Conservation (phyloP, 2,113 vertebrate species). For the Mionectes macconnelli region DNA sequence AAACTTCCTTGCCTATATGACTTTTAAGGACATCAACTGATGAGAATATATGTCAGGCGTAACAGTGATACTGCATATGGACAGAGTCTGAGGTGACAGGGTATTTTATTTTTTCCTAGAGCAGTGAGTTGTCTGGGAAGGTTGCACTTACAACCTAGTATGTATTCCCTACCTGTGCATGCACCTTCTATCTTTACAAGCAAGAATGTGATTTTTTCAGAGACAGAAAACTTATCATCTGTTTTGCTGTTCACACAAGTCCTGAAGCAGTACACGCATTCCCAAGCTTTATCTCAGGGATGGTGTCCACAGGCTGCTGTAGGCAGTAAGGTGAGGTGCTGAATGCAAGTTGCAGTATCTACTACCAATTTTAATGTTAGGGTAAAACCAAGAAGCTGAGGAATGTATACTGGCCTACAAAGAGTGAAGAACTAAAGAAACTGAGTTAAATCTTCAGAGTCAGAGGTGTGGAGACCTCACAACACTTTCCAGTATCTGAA, state of each 20-base stretch:
- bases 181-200: neutral
- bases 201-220: neutral
- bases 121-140: neutral
- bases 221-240: neutral
- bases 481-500: neutral
- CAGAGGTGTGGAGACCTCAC: neutral
- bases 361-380: neutral
- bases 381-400: neutral
- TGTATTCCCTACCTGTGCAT: neutral
- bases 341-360: neutral
- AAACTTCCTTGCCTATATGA: neutral
- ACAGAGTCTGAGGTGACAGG: neutral
- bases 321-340: neutral
- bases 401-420: neutral
- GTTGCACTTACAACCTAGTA: neutral
- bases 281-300: neutral
- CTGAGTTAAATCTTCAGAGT: neutral
- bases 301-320: neutral
- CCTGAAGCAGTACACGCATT: neutral
- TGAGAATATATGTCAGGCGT: neutral
- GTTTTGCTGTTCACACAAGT: neutral
- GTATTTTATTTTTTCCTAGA: neutral
- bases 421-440: neutral
- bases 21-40: neutral
- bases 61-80: neutral